These are phyloP conservation scores for Malacoraja senta DNA, from an alignment of 2,797 vertebrate genomes.

Conservation along the genomic window DNA sequence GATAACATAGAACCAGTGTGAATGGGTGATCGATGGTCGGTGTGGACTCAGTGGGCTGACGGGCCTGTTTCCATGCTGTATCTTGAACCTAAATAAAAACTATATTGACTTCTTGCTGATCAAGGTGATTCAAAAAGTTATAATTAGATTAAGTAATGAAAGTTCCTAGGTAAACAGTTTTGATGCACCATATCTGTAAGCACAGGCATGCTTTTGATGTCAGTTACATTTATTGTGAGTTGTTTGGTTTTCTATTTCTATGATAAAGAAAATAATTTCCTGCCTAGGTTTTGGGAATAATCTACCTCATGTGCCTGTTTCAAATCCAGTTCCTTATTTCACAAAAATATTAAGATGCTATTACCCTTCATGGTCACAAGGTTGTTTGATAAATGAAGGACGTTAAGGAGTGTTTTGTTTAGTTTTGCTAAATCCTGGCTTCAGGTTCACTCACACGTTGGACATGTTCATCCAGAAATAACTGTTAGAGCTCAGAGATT, in stretches of 20 bases:
- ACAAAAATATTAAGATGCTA: neutral
- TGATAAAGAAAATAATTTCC: neutral
- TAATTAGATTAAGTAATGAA: neutral
- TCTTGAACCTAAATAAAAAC: neutral
- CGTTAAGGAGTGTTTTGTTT: neutral
- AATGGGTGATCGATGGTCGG: too few relatives aligned
- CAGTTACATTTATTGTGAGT: neutral
- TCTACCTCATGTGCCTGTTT: neutral
- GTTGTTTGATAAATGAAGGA: conserved; percentile 18
- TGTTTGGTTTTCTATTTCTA: neutral
- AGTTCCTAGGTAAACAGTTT: neutral
- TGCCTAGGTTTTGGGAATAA: neutral
- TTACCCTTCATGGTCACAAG: neutral
- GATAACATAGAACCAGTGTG: too few relatives aligned
- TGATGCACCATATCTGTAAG: too few relatives aligned
- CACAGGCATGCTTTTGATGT: neutral
- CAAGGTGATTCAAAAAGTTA: neutral
- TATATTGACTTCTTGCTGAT: neutral
- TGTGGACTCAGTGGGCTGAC: too few relatives aligned
- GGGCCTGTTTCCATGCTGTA: too few relatives aligned
- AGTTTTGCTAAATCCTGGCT: neutral
- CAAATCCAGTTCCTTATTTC: neutral
- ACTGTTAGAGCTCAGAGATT: neutral
- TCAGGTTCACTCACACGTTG: neutral
- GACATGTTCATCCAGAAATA: neutral